Conservation (phyloP, 1,140 invertebrate genomes). For the Eufriesea mexicana region DNA sequence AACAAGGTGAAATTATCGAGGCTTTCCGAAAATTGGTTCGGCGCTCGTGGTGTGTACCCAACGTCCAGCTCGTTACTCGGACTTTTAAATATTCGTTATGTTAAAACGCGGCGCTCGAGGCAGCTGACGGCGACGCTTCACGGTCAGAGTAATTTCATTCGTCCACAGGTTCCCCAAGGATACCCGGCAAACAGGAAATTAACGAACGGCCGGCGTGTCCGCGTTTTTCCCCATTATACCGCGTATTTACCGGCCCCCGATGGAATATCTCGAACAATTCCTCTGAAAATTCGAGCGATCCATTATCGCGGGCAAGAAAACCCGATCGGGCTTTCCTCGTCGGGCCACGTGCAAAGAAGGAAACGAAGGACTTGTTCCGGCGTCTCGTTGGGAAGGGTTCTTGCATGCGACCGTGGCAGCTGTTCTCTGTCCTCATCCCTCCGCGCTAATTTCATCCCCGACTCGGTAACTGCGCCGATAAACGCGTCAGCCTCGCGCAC, state of each 20-base stretch:
- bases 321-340: neutral
- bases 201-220: neutral
- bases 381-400: neutral
- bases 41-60: no score
- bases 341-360: neutral
- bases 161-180: neutral
- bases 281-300: slow-evolving; percentile 9
- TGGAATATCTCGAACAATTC: neutral
- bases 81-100: slow-evolving; percentile 20
- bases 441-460: neutral
- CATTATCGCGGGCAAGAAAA: neutral
- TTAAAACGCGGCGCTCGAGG: neutral
- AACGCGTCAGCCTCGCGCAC: no score
- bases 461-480: no score
- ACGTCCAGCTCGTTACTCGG: neutral
- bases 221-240: slow-evolving; percentile 17
- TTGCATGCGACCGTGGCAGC: neutral
- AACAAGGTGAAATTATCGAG: neutral
- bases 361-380: neutral
- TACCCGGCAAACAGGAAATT: slow-evolving; percentile 16
- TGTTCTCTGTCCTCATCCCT: neutral
- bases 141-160: neutral
- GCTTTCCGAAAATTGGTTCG: neutral
- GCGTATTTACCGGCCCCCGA: slow-evolving; percentile 9
- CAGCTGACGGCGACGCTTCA: neutral